Evolutionary conservation across 64 coral and sea anemone genomes (phyloP).

Genomic region (Stichodactyla mertensii): DNA sequence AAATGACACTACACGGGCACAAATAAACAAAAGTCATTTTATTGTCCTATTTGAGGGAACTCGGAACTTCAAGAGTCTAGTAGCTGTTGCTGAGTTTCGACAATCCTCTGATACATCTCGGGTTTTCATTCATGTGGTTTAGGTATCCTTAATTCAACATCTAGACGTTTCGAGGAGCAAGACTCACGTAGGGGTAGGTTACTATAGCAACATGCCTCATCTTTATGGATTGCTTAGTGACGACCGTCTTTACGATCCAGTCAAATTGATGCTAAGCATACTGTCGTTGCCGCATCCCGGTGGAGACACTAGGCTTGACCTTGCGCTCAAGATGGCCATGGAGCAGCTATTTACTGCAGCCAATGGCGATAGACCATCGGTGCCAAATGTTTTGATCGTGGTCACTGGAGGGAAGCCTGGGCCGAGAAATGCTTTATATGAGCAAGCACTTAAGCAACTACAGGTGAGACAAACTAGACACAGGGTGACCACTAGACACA

Average conservation of each 20-base stretch:
- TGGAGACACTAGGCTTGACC: conserved; percentile 13
- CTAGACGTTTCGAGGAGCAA: conserved; percentile 12
- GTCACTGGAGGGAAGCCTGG: conserved; percentile 12
- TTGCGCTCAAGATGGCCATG: conserved; percentile 16
- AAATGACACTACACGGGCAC: no score
- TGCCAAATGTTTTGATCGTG: conserved; percentile 27
- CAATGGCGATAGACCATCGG: conserved; percentile 15
- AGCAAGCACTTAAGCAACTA: not conserved
- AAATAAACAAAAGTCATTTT: no score
- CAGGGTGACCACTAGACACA: no score
- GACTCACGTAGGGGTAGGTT: not conserved
- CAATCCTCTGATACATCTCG: not conserved
- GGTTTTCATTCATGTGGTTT: not conserved
- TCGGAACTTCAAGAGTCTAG: no score
- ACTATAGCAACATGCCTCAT: not conserved
- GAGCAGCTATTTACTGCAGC: conserved; percentile 4
- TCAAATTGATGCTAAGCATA: not conserved
- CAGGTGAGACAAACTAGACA: not conserved
- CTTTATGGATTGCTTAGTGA: conserved; percentile 1
- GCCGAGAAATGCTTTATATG: not conserved
- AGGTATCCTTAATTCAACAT: not conserved
- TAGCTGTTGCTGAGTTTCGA: no score
- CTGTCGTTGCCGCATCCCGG: not conserved
- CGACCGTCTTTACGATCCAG: not conserved
- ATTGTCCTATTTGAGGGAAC: no score